Percentiles rank a stretch among this genome's conserved stretches.
These are phyloP conservation scores for Phoebastria nigripes DNA, from an alignment of 2,797 vertebrate genomes.

Conservation along the genomic window DNA sequence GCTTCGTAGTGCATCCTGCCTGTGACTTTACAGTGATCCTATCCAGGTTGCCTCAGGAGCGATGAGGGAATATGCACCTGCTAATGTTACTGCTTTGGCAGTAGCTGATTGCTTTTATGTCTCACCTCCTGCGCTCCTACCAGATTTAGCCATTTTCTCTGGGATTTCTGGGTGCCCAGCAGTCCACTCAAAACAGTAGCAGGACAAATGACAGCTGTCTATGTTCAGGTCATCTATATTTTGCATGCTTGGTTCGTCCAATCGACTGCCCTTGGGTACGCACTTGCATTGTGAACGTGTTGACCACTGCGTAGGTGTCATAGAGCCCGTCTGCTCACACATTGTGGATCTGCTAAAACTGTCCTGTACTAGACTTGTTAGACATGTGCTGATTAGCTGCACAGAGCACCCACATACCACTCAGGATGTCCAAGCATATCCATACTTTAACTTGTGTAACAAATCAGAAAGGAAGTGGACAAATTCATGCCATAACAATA, in stretches of 20 bases:
- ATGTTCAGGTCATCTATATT: neutral
- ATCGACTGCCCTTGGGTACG: fast-evolving
- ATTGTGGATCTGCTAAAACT: neutral
- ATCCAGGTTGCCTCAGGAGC: neutral
- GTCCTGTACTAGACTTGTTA: neutral
- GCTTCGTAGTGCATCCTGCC: neutral
- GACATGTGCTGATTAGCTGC: neutral
- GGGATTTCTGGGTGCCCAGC: neutral
- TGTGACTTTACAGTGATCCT: neutral
- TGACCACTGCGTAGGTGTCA: neutral
- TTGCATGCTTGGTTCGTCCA: neutral
- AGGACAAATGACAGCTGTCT: conserved; percentile 14
- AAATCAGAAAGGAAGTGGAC: neutral
- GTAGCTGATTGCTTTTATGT: neutral
- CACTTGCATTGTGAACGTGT: neutral
- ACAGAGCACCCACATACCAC: neutral
- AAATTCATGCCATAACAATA: neutral
- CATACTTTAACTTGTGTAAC: neutral
- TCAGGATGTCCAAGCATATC: neutral
- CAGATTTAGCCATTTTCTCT: neutral
- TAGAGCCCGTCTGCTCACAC: neutral
- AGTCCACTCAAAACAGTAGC: neutral
- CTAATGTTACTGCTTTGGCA: neutral
- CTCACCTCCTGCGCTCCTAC: neutral
- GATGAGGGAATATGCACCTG: neutral